Base-by-base conservation (phyloP, 2,888 invertebrate genomes). In the Pachymerium ferrugineum region DNA sequence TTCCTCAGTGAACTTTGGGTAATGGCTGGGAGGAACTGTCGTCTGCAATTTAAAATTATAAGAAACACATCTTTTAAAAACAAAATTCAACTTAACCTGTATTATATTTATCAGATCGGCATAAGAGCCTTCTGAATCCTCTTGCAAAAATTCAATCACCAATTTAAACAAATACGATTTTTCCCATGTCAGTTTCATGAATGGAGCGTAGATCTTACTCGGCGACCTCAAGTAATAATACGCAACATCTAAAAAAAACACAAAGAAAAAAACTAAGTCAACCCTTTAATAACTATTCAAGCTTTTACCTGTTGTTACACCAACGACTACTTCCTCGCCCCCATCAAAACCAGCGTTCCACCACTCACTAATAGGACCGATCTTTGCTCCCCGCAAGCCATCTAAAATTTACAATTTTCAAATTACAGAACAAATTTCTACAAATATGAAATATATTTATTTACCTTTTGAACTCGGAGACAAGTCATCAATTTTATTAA, bases 221-320 rank as follows among this genome's bases (percentile, higher is more conserved):
- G 92, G 89, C 77, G 88, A 87, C 85, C 91, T 86, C 74, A 93
- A 83, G 80, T 90, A 89, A 81, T 93, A 93, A 80, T 92, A 91
- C 4, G 89, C 92, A 83, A 87, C 91, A 1, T 38, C 38, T 38
- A 38, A 38, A 38, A 38, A 12, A 33, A 33, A 33, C 4, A 38
- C 4, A 2, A 38, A 1, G 16, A 1, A 38, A 38, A 16, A 12
- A 38, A 38, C 4, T 2, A 38, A 38, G n/a, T n/a, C n/a, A n/a
- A 38, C n/a, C n/a, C n/a, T n/a, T n/a, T 8, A 4, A 38, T 4
- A 4, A 38, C n/a, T 8, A n/a, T n/a, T n/a, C n/a, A 38, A 38
- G 4, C 16, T 10, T 12, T 38, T 38, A 38, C 38, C 38, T 0
- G 38, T 16, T 38, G 38, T 16, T 16, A 38, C 16, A 14, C 38